Percentiles rank a stretch among this genome's conserved stretches.
Conservation (phyloP, 2,888 invertebrate genomes). For the Yponomeuta sedellus region DNA sequence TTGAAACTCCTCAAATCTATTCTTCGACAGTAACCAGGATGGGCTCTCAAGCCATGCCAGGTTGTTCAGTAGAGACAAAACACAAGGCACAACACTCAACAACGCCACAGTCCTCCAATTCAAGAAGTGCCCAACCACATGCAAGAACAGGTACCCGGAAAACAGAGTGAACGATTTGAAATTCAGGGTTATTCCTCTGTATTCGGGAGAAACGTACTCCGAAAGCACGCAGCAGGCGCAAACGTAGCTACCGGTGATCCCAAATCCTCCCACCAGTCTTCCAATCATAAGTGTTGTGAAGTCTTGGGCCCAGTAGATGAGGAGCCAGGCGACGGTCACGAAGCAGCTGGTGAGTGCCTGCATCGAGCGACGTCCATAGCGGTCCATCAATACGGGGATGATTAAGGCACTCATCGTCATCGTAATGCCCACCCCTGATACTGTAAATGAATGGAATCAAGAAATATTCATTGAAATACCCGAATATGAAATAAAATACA, state of each 20-base stretch:
- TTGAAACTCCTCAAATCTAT: slow-evolving; percentile 18
- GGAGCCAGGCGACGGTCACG: neutral
- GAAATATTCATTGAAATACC: neutral
- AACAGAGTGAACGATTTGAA: neutral
- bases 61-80: slow-evolving; percentile 17
- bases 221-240: neutral
- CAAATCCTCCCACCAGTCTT: neutral
- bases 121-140: neutral
- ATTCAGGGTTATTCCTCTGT: neutral
- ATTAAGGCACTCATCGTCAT: neutral
- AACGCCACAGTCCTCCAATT: neutral
- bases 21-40: slow-evolving; percentile 26
- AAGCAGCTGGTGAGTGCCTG: neutral
- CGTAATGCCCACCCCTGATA: neutral
- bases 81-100: slow-evolving; percentile 6
- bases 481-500: too few species aligned
- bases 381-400: neutral
- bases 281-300: neutral
- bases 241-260: neutral
- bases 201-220: neutral
- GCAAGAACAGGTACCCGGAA: neutral
- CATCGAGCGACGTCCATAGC: neutral
- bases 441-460: neutral
- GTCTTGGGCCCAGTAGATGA: slow-evolving; percentile 1
- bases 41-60: slow-evolving; percentile 22